Evolutionary conservation across 2,888 invertebrate species (phyloP).

Genomic region (Fissipunctia ypsillon): DNA sequence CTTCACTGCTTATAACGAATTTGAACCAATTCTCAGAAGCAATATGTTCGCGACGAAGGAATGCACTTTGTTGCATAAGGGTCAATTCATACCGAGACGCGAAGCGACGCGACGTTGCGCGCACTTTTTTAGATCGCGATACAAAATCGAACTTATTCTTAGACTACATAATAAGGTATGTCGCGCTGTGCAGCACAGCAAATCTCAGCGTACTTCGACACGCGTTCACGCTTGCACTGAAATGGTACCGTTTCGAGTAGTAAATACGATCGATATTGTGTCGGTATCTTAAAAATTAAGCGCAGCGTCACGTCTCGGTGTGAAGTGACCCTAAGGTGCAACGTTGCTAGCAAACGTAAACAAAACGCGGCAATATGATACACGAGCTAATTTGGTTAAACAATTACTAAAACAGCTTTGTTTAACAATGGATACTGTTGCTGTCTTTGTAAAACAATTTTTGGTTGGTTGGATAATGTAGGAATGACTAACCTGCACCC

Average conservation of each 20-base stretch:
- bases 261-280: too few relatives aligned
- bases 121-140: too few relatives aligned
- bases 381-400: conserved; percentile 34
- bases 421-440: conserved; percentile 43
- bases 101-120: too few relatives aligned
- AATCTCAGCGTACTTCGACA: too few relatives aligned
- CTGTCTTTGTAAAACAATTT: conserved; percentile 27
- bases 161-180: neutral
- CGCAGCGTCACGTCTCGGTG: too few relatives aligned
- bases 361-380: conserved; percentile 57
- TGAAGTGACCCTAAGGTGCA: conserved; percentile 24
- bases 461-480: conserved; percentile 2
- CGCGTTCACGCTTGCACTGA: too few relatives aligned
- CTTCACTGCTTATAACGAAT: neutral
- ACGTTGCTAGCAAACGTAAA: conserved; percentile 54
- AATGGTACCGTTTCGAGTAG: too few relatives aligned
- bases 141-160: too few relatives aligned
- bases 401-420: conserved; percentile 36
- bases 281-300: too few relatives aligned
- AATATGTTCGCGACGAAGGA: conserved; percentile 42
- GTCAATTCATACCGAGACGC: too few relatives aligned
- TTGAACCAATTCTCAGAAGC: conserved; percentile 49
- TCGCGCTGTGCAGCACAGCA: too few relatives aligned
- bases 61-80: conserved; percentile 58
- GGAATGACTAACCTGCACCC: neutral